Base-by-base conservation (phyloP, 2,888 invertebrate species). In the Mactromeris polynyma region DNA sequence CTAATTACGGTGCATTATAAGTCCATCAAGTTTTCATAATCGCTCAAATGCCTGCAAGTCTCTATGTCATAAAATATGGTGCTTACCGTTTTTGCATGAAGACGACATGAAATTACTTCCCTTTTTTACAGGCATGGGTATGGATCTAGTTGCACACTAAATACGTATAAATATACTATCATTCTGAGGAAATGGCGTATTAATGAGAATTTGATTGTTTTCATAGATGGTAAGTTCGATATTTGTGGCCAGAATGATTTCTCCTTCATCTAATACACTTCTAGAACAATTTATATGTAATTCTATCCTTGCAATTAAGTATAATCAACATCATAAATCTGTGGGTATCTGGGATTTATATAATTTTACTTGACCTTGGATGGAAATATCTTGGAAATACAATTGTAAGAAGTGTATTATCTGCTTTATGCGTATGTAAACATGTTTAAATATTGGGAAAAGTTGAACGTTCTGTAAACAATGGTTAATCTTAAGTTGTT, bases 1-100 rank as follows among this genome's bases (percentile, higher is more conserved):
- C 84, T 84, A 87, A 89, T 89, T 87, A 87, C 77, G 38, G 80
- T 73, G 80, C 83, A 89, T 86, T 86, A 86, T 83, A 80, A 69
- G 42, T 83, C 83, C 86, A 86, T 89, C 81, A 79, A 78, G 73
- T 83, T 86, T 86, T 86, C 89, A 86, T 89, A 89, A 89, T 83
- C 86, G 46, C 81, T 83, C 73, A 38, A 80, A 83, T 73, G 83
- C 40, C 86, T 46, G 36, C 31, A 46, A 81, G 82, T 46, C 51
- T 51, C 42, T 7, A 86, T 73, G 73, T 86, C 82, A 81, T 82
- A 77, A 86, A 82, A 46, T 82, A 36, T n/a, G 38, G 46, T 77
- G 33, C 54, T 81, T 83, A 82, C 81, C 51, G 84, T 89, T 89
- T 81, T 36, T 82, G 87, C 87, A 85, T 87, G 87, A 82, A 82